Conservation (phyloP, 2,113 vertebrate species). For the Antechinus stuartii region DNA sequence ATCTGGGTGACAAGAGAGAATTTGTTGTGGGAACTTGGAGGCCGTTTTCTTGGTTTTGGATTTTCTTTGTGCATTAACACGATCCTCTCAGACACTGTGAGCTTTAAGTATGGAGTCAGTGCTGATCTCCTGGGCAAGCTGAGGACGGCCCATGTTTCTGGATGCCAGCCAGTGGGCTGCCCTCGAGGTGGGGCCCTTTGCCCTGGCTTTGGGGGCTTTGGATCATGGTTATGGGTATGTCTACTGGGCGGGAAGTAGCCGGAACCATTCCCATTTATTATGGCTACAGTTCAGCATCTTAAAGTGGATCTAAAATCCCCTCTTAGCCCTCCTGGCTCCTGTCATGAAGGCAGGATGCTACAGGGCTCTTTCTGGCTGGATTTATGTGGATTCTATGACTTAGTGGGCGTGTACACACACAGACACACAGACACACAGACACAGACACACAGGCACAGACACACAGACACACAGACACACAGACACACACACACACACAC, state of each 20-base stretch:
- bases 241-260: not conserved
- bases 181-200: not conserved
- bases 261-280: not conserved
- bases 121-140: not conserved
- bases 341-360: not conserved
- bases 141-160: not conserved
- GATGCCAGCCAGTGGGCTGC: not conserved
- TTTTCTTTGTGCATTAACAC: not conserved
- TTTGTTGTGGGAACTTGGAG: not conserved
- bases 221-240: not conserved
- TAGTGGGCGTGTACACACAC: no score
- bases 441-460: no score
- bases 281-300: not conserved
- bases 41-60: not conserved
- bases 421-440: no score
- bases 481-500: no score
- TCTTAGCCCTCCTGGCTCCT: not conserved
- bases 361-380: not conserved
- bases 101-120: not conserved
- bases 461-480: no score
- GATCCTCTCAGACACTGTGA: not conserved
- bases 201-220: no score
- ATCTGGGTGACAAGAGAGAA: not conserved
- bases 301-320: not conserved
- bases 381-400: not conserved